These are phyloP conservation scores for Agrochola lychnidis DNA, from an alignment of 2,888 invertebrate genomes.

Conservation along the genomic window DNA sequence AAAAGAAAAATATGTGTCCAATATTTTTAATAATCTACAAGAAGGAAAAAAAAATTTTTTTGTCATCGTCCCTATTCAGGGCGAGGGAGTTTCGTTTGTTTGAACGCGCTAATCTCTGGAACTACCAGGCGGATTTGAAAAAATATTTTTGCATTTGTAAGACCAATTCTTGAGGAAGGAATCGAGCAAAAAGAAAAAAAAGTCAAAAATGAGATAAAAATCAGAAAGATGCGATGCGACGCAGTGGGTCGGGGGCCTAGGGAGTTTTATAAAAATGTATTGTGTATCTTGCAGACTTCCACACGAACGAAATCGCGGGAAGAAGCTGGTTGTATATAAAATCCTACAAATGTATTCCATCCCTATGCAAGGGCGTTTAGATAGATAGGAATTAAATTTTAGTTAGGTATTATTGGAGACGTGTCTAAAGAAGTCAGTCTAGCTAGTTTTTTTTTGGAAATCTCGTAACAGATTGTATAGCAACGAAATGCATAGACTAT, in stretches of 20 bases:
- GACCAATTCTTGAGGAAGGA: no score
- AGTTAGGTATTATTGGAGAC: conserved; percentile 60
- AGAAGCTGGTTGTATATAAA: not conserved
- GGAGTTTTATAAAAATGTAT: not conserved
- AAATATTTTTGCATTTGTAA: no score
- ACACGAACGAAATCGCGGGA: not conserved
- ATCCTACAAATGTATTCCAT: conserved; percentile 36
- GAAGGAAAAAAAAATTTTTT: no score
- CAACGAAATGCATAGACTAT: not conserved
- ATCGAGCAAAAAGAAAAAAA: no score
- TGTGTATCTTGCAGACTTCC: not conserved
- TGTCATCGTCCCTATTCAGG: no score
- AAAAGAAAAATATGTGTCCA: no score
- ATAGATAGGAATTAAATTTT: conserved; percentile 66
- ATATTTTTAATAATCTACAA: no score
- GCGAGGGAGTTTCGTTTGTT: no score
- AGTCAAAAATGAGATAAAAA: no score
- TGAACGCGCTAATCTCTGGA: no score
- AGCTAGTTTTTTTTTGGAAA: conserved; percentile 45
- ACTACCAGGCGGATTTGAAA: no score
- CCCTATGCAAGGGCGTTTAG: conserved; percentile 33
- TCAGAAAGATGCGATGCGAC: not conserved
- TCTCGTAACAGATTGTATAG: conserved; percentile 42
- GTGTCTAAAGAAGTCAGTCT: conserved; percentile 65
- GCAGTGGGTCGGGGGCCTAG: not conserved